Conservation (phyloP, 2,797 vertebrate genomes). For the Acrossocheilus wenchowensis region DNA sequence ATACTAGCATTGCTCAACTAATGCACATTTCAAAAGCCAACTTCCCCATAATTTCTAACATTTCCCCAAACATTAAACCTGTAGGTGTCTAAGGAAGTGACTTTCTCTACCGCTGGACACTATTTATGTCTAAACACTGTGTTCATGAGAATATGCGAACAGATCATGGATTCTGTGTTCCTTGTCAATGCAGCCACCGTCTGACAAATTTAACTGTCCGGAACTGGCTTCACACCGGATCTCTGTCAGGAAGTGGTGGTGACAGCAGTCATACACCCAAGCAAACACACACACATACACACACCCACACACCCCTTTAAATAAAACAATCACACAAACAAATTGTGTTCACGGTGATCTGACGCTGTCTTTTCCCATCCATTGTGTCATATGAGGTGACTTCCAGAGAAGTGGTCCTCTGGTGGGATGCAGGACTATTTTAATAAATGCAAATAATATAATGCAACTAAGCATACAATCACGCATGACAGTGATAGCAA, state of each 20-base stretch:
- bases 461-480: not conserved
- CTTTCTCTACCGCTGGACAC: not conserved
- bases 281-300: constrained; percentile 35
- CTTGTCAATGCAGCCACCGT: constrained; percentile 67
- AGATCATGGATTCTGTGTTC: constrained; percentile 50
- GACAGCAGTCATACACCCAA: constrained; percentile 56
- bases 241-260: constrained; percentile 80
- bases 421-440: not conserved
- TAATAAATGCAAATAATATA: constrained; percentile 8
- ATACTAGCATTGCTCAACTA: constrained; percentile 23
- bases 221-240: constrained; percentile 79
- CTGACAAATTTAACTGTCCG: constrained; percentile 77
- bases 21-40: constrained; percentile 27
- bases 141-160: not conserved
- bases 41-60: constrained; percentile 34
- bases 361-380: not conserved
- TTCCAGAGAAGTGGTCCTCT: not conserved
- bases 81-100: not conserved
- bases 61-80: constrained; percentile 14
- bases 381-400: not conserved
- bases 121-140: not conserved
- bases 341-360: not conserved
- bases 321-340: constrained; percentile 2
- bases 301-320: constrained; percentile 5
- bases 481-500: not conserved